Evolutionary conservation across 1,140 invertebrate species (phyloP).

Genomic region (Camponotus pennsylvanicus): DNA sequence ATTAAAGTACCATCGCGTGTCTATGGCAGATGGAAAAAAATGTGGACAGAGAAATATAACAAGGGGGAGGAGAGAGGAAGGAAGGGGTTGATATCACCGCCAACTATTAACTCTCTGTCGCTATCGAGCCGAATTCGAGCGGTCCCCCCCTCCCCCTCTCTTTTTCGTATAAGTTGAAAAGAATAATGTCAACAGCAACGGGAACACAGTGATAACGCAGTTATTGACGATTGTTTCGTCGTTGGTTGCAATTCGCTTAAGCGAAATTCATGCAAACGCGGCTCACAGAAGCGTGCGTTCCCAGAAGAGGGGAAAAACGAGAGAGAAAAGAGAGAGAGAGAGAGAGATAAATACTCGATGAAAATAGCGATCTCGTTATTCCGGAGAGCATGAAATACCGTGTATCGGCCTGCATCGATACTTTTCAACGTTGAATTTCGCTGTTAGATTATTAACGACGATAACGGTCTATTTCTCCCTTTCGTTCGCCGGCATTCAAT

Average conservation of each 20-base stretch:
- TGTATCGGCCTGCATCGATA: neutral
- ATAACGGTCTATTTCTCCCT: constrained; percentile 34
- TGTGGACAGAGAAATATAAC: constrained; percentile 48
- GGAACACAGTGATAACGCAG: constrained; percentile 22
- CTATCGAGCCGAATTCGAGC: constrained; percentile 48
- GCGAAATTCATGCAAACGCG: constrained; percentile 35
- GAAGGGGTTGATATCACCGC: constrained; percentile 10
- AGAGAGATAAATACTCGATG: constrained; percentile 62
- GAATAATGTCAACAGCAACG: constrained; percentile 53
- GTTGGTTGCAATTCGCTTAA: constrained; percentile 63
- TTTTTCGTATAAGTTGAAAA: constrained; percentile 48
- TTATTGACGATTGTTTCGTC: constrained; percentile 20
- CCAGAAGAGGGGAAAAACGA: neutral
- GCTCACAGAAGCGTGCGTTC: neutral
- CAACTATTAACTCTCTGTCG: constrained; percentile 49
- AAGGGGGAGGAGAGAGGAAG: neutral
- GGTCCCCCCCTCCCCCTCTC: neutral
- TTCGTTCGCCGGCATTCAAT: constrained; percentile 17
- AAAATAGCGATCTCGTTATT: constrained; percentile 58
- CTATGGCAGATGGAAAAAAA: constrained; percentile 56
- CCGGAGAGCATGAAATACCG: constrained; percentile 17
- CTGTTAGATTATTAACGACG: constrained; percentile 55
- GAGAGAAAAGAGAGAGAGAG: constrained; percentile 46
- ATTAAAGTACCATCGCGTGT: constrained; percentile 47
- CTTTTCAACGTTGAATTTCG: constrained; percentile 51